Conservation (phyloP, 1,140 invertebrate genomes). For the Hycleus phaleratus region DNA sequence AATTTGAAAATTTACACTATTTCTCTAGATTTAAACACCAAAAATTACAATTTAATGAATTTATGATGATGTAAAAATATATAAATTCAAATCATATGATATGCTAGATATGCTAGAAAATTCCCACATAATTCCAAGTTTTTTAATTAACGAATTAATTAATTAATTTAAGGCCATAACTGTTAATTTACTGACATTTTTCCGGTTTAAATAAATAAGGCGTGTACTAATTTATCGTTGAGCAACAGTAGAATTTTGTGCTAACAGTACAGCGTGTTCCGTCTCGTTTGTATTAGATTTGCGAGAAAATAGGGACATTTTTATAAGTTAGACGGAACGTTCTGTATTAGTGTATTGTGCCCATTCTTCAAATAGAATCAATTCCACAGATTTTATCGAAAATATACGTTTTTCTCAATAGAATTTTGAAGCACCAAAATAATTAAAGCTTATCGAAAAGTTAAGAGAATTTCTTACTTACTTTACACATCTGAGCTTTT, state of each 20-base stretch:
- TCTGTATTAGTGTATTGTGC: too few relatives aligned
- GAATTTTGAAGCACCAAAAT: conserved; percentile 5
- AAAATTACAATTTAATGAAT: background rate
- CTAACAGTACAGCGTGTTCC: too few relatives aligned
- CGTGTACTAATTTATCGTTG: too few relatives aligned
- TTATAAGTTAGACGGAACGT: too few relatives aligned
- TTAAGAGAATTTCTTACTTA: background rate
- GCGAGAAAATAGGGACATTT: too few relatives aligned
- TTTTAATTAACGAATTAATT: too few relatives aligned
- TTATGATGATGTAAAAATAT: background rate
- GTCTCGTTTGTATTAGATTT: too few relatives aligned
- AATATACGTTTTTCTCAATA: background rate
- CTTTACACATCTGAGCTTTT: conserved; percentile 31
- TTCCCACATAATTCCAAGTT: too few relatives aligned
- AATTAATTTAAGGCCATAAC: too few relatives aligned
- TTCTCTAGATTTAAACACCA: background rate
- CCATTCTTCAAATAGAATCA: background rate
- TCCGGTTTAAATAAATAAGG: too few relatives aligned
- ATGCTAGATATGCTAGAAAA: background rate
- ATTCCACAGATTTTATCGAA: background rate
- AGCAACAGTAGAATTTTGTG: too few relatives aligned
- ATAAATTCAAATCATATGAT: background rate
- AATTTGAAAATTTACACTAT: background rate
- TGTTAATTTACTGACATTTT: too few relatives aligned
- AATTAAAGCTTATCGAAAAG: conserved; percentile 7